phyloP scores from a whole-genome alignment of 2,888 invertebrate genomes.

The Cheiracanthium punctorium region DNA sequence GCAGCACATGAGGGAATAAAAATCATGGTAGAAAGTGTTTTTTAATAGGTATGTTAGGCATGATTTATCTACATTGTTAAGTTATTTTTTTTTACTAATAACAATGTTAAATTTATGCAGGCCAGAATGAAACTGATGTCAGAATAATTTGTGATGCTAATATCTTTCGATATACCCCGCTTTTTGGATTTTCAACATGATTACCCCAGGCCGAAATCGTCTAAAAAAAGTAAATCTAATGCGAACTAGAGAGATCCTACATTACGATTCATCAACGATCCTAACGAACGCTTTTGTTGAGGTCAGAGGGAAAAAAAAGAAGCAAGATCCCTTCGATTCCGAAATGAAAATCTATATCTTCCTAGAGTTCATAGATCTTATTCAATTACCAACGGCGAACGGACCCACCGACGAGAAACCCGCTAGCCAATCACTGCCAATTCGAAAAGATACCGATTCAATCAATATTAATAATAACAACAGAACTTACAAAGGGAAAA shows the following conservation, averaged over 20 bases:
- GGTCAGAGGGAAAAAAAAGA: neutral
- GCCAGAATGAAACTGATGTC: too few relatives aligned
- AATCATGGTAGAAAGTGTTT: too few relatives aligned
- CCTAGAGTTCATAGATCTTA: neutral
- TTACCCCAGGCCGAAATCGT: too few relatives aligned
- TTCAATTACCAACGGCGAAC: slow-evolving; percentile 7
- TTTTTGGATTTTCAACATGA: too few relatives aligned
- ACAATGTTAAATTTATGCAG: too few relatives aligned
- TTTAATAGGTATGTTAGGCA: too few relatives aligned
- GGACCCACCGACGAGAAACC: slow-evolving; percentile 35
- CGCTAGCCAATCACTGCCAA: slow-evolving; percentile 35
- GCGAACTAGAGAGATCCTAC: neutral
- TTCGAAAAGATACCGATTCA: slow-evolving; percentile 23
- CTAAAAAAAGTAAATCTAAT: too few relatives aligned
- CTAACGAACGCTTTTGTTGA: neutral
- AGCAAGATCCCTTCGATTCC: neutral
- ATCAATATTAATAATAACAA: slow-evolving; percentile 23
- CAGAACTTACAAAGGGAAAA: neutral
- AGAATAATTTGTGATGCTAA: too few relatives aligned
- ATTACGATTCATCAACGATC: neutral
- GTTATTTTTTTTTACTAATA: too few relatives aligned
- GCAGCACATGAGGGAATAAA: too few relatives aligned
- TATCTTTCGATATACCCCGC: too few relatives aligned
- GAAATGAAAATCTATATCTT: slow-evolving; percentile 15
- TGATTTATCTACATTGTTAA: too few relatives aligned